Conservation (phyloP, 2,113 vertebrate species). For the Tympanuchus pallidicinctus region DNA sequence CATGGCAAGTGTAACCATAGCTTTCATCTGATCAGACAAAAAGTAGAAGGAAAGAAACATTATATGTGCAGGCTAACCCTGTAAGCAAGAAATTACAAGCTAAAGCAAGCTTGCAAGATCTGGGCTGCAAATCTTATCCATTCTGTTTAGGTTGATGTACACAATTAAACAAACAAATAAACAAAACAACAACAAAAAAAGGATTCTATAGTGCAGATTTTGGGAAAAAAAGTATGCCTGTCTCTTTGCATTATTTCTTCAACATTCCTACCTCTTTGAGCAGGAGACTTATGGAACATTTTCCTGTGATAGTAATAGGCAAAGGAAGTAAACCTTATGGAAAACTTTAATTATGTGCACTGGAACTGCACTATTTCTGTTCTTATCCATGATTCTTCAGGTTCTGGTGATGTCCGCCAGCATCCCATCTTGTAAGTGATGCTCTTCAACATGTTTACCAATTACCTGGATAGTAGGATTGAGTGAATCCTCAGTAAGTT, state of each 20-base stretch:
- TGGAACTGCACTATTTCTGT: not conserved
- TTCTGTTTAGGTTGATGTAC: not conserved
- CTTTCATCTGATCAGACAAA: not conserved
- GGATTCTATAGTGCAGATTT: not conserved
- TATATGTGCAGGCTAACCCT: not conserved
- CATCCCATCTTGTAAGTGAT: too few species aligned
- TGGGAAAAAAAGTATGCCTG: not conserved
- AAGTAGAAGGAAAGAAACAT: not conserved
- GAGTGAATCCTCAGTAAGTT: too few species aligned
- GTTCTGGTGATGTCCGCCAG: not conserved
- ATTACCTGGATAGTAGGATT: too few species aligned
- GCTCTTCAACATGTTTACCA: too few species aligned
- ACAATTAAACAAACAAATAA: not conserved
- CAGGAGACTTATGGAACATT: not conserved
- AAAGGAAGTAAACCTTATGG: not conserved
- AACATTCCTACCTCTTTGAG: not conserved
- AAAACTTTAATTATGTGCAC: not conserved
- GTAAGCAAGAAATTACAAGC: not conserved
- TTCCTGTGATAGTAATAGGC: not conserved
- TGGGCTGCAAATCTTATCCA: not conserved
- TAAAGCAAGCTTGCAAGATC: not conserved
- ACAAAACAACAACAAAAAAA: not conserved
- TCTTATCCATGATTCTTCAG: not conserved
- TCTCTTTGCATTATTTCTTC: not conserved
- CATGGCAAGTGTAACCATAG: not conserved